phyloP scores from a whole-genome alignment of 2,888 invertebrate genomes.

The Leucophenga montana region DNA sequence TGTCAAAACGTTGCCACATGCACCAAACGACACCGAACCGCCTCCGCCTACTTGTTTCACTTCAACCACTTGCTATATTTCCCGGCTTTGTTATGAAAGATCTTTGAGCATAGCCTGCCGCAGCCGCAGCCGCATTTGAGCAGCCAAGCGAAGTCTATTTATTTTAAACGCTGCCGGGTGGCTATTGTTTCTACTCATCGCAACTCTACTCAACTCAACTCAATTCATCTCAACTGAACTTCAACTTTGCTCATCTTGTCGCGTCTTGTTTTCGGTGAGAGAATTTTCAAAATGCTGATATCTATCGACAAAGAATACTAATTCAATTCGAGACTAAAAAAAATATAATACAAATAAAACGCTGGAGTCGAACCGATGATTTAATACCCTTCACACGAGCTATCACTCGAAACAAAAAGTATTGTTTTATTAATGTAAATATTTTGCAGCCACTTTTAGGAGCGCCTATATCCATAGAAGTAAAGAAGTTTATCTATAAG shows the following conservation, averaged over 20 bases:
- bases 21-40: background rate
- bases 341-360: too few relatives aligned
- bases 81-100: slow-evolving; percentile 11
- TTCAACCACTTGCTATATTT: slow-evolving; percentile 53
- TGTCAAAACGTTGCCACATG: slow-evolving; percentile 21
- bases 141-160: slow-evolving; percentile 70
- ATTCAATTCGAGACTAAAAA: slow-evolving; percentile 16
- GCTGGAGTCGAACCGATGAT: too few relatives aligned
- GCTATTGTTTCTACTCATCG: background rate
- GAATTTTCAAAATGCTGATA: slow-evolving; percentile 48
- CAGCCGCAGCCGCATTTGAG: slow-evolving; percentile 48
- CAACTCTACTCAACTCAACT: background rate
- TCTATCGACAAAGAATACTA: background rate
- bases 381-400: background rate
- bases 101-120: slow-evolving; percentile 21
- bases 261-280: slow-evolving; percentile 47
- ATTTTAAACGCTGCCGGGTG: slow-evolving; percentile 45
- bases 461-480: too few relatives aligned
- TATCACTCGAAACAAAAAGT: too few relatives aligned
- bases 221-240: background rate
- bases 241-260: background rate
- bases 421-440: too few relatives aligned
- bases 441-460: too few relatives aligned
- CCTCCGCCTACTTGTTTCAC: background rate
- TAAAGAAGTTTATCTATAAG: too few relatives aligned